phyloP scores from a whole-genome alignment of 2,113 vertebrate species.

The Mobula birostris region DNA sequence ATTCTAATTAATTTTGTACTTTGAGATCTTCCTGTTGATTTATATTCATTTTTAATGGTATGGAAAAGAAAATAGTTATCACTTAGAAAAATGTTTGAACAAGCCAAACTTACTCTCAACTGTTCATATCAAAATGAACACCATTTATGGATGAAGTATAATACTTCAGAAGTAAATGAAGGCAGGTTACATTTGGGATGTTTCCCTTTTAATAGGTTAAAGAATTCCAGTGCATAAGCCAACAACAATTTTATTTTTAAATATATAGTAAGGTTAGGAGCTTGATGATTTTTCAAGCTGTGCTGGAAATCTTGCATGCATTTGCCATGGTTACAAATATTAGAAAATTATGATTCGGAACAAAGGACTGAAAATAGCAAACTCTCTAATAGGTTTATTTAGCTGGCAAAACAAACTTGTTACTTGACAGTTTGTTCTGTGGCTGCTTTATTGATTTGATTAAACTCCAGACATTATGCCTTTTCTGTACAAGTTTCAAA shows the following conservation, averaged over 20 bases:
- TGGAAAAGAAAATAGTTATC: neutral
- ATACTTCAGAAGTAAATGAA: slow-evolving; percentile 5
- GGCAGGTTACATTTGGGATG: neutral
- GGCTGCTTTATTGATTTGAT: slow-evolving; percentile 5
- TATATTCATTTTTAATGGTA: neutral
- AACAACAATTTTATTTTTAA: neutral
- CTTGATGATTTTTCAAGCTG: slow-evolving; percentile 19
- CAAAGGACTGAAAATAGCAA: slow-evolving; percentile 21
- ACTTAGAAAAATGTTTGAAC: neutral
- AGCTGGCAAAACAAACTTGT: neutral
- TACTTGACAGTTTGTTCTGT: neutral
- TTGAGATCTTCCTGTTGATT: neutral
- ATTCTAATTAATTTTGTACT: neutral
- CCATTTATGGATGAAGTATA: neutral
- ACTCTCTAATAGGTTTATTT: slow-evolving; percentile 6
- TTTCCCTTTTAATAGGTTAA: neutral
- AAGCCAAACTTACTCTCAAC: neutral
- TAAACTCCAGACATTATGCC: neutral
- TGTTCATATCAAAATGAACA: neutral
- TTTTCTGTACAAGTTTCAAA: neutral
- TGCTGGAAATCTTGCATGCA: neutral
- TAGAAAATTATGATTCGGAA: slow-evolving; percentile 29
- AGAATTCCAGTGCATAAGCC: neutral
- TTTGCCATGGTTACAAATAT: slow-evolving; percentile 33
- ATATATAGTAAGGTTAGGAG: neutral